Evolutionary conservation across 2,888 invertebrate genomes (phyloP).

Genomic region (Drosophila mettleri): DNA sequence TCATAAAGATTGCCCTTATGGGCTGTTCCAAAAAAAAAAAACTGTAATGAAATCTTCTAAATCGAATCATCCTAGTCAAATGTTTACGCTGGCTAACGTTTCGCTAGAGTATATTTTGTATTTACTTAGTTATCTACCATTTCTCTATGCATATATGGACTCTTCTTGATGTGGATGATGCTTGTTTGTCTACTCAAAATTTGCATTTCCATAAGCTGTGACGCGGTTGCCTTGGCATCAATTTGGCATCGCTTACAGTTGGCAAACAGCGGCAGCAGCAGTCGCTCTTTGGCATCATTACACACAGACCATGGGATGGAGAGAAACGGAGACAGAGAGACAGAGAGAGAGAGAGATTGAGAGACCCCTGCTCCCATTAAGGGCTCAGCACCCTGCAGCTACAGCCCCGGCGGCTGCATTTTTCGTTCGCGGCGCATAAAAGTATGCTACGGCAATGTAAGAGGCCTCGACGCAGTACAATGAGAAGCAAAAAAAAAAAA

Average conservation of each 20-base stretch:
- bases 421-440: slow-evolving; percentile 33
- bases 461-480: slow-evolving; percentile 9
- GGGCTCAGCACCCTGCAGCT: slow-evolving; percentile 18
- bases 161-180: background rate
- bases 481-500: background rate
- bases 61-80: background rate
- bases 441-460: slow-evolving; percentile 44
- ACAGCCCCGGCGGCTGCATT: slow-evolving; percentile 40
- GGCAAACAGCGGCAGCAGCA: slow-evolving; percentile 53
- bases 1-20: background rate
- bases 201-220: slow-evolving; percentile 55
- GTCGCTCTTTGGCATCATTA: slow-evolving; percentile 31
- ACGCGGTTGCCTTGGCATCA: slow-evolving; percentile 67
- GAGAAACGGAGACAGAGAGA: slow-evolving; percentile 4
- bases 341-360: background rate
- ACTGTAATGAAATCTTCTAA: background rate
- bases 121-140: slow-evolving; percentile 1
- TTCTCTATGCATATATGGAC: background rate
- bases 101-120: background rate
- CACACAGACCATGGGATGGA: slow-evolving; percentile 1
- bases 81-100: background rate
- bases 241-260: slow-evolving; percentile 71
- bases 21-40: background rate
- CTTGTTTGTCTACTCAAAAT: slow-evolving; percentile 29
- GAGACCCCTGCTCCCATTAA: slow-evolving; percentile 3